A percentile compares a stretch with the other conserved stretches of the same genome.
phyloP scores from a whole-genome alignment of 2,888 invertebrate genomes.

The Machimus atricapillus region DNA sequence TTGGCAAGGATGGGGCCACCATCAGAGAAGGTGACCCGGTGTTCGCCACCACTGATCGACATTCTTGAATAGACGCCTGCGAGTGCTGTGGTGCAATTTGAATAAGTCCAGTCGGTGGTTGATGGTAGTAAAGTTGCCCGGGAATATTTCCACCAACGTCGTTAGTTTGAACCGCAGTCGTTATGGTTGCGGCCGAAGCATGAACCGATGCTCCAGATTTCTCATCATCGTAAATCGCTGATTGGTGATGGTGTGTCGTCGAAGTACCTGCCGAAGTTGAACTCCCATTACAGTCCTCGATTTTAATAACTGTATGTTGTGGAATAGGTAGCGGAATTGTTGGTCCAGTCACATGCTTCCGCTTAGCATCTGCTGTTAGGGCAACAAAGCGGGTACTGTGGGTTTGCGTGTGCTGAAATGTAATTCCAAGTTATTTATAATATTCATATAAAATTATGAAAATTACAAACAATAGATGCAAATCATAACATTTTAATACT shows the following conservation, averaged over 20 bases:
- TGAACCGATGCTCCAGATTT: constrained; percentile 49
- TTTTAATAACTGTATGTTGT: constrained; percentile 70
- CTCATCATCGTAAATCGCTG: constrained; percentile 53
- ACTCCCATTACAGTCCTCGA: constrained; percentile 68
- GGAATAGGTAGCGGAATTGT: constrained; percentile 57
- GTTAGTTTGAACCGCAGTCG: constrained; percentile 48
- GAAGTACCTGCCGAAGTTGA: constrained; percentile 49
- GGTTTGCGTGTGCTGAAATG: constrained; percentile 67
- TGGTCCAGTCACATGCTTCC: constrained; percentile 59
- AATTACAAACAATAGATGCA: too few species aligned
- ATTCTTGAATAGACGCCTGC: constrained; percentile 39
- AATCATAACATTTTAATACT: too few species aligned
- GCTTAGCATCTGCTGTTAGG: constrained; percentile 66
- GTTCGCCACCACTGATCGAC: constrained; percentile 27
- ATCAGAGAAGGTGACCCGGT: constrained; percentile 39
- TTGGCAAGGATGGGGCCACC: neutral
- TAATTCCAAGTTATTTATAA: neutral
- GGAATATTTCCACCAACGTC: constrained; percentile 45
- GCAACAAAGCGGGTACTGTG: constrained; percentile 74
- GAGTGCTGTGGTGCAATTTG: constrained; percentile 47
- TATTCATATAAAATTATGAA: too few species aligned
- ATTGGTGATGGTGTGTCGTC: constrained; percentile 57
- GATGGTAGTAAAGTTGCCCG: constrained; percentile 49
- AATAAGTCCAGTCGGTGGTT: constrained; percentile 46
- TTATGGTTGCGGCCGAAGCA: constrained; percentile 45